Base-by-base conservation (phyloP, 2,113 vertebrate genomes). In the Corydoras sp. region DNA sequence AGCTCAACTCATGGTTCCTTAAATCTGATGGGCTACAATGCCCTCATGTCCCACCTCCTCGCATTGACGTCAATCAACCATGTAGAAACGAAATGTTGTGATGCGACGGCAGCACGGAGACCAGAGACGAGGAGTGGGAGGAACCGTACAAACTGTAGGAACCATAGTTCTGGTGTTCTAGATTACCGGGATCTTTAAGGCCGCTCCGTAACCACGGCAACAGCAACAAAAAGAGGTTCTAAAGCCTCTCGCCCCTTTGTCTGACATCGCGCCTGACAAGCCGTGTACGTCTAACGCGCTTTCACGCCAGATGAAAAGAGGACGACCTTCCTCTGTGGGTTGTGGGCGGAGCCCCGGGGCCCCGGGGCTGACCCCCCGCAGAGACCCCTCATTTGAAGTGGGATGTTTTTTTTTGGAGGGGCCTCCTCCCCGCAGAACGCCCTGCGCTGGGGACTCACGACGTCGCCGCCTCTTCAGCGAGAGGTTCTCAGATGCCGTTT, bases 401-500 rank as follows among this genome's bases (percentile, higher is more conserved):
- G 12, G 54, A 24, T 24, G 2, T 24, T 24, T 24, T 24, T n/a
- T n/a, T 18, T 69, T 4, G 53, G 50, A 58, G 9, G 9, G 15
- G n/a, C 59, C 58, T 59, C 43, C 68, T 69, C 49, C 50, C 58
- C 60, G n/a, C 50, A 30, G 55, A 35, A 70, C 50, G 29, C 58
- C 50, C 10, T 49, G 48, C 69, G 48, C 62, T 77, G 62, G 31
- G 49, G 60, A 50, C 55, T 53, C 32, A 50, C 1, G 55, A 14
- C 49, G 12, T 29, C 55, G 30, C 35, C 30, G 50, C 35, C 32
- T 62, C 7, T 58, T 31, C 53, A 24, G 29, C 30, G 35, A 43
- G 53, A 54, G 55, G 49, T 11, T 65, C 24, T 73, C 63, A 65
- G 76, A 73, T 77, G 66, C 24, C 61, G 54, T 68, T 76, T 76